Conservation (phyloP, 2,113 vertebrate genomes). For the Chloroceryle aenea region DNA sequence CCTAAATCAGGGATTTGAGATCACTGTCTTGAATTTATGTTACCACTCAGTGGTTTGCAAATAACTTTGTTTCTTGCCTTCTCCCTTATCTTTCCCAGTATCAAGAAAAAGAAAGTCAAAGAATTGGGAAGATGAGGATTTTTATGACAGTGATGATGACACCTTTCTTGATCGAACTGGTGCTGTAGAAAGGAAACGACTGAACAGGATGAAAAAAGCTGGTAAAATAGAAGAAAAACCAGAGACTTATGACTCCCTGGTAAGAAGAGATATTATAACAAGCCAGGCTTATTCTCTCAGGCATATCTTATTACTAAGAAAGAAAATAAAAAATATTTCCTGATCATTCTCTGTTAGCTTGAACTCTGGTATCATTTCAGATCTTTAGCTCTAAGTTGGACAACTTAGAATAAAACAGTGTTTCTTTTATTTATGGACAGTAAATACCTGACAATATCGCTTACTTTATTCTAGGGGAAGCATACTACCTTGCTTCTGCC, state of each 20-base stretch:
- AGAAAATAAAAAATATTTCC: background rate
- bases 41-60: background rate
- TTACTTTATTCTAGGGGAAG: background rate
- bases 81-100: slow-evolving; percentile 73
- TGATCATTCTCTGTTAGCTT: background rate
- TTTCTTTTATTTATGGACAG: background rate
- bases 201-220: slow-evolving; percentile 95
- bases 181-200: slow-evolving; percentile 91
- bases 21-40: background rate
- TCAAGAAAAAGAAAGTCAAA: slow-evolving; percentile 95
- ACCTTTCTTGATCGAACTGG: slow-evolving; percentile 96
- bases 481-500: background rate
- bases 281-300: background rate
- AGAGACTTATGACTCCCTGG: slow-evolving; percentile 92
- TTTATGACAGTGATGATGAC: slow-evolving; percentile 97
- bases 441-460: background rate
- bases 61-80: background rate
- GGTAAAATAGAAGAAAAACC: slow-evolving; percentile 92
- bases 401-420: background rate
- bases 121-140: slow-evolving; percentile 98
- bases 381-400: background rate
- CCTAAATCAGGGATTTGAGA: background rate
- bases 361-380: background rate
- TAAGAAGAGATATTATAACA: slow-evolving; percentile 49
- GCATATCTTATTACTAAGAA: background rate